Evolutionary conservation across 2,113 vertebrate species (phyloP).

Genomic region (Prochilodus magdalenae): DNA sequence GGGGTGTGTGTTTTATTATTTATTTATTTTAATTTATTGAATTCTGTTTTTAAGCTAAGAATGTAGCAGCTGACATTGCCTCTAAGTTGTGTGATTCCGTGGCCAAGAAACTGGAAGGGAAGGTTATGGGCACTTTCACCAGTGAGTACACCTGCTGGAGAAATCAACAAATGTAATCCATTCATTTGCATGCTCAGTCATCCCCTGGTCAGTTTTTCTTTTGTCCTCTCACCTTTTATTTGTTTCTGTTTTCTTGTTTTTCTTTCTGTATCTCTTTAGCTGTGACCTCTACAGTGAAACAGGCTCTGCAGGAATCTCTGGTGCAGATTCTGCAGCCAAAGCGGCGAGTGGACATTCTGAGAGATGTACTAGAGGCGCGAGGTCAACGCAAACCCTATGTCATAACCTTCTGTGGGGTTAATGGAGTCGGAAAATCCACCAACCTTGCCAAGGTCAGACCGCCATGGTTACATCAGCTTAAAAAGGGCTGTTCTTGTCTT

Average conservation of each 20-base stretch:
- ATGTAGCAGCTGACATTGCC: conserved; percentile 95
- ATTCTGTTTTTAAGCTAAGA: conserved; percentile 84
- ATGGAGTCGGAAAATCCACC: conserved; percentile 96
- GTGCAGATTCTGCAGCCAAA: conserved; percentile 98
- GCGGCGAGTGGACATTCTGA: conserved; percentile 90
- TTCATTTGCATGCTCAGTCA: no score
- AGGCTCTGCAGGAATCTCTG: conserved; percentile 93
- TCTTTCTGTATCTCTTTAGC: conserved; percentile 69
- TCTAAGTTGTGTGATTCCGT: conserved; percentile 94
- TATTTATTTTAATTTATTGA: background rate
- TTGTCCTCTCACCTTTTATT: background rate
- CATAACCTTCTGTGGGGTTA: conserved; percentile 95
- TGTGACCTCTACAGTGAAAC: conserved; percentile 95
- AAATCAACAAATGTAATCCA: background rate
- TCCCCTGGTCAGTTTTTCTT: no score
- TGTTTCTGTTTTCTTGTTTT: background rate
- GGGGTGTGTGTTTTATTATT: no score
- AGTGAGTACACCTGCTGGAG: conserved; percentile 82
- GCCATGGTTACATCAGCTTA: background rate
- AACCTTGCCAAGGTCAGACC: conserved; percentile 91
- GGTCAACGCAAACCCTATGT: conserved; percentile 88
- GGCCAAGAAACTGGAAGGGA: conserved; percentile 96
- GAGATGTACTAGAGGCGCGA: conserved; percentile 94
- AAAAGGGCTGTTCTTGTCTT: background rate
- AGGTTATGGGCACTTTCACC: conserved; percentile 98